Conservation (phyloP, 1,140 invertebrate species). For the Neodiprion fabricii region DNA sequence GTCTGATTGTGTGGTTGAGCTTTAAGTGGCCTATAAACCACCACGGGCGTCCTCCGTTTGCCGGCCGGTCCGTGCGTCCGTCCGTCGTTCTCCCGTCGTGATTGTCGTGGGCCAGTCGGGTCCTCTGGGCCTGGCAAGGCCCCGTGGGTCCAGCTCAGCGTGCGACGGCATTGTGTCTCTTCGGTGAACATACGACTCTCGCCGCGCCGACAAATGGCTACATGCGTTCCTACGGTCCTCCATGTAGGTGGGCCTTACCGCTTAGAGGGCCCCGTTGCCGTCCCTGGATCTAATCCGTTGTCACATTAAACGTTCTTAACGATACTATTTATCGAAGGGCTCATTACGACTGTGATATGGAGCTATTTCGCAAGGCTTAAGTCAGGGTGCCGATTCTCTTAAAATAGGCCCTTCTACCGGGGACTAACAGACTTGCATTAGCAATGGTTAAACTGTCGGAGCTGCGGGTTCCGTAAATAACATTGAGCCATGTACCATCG, state of each 20-base stretch:
- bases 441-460: too few species aligned
- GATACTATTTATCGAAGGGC: background rate
- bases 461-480: too few species aligned
- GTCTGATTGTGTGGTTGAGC: constrained; percentile 17
- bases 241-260: constrained; percentile 6
- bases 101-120: constrained; percentile 21
- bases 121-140: constrained; percentile 4
- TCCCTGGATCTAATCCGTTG: constrained; percentile 2
- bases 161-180: constrained; percentile 11
- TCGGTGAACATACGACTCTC: constrained; percentile 10
- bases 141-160: constrained; percentile 12
- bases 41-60: constrained; percentile 21
- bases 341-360: background rate
- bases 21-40: constrained; percentile 33
- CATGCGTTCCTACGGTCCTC: constrained; percentile 20
- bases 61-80: constrained; percentile 3
- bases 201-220: constrained; percentile 29
- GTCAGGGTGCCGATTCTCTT: too few species aligned
- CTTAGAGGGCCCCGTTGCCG: background rate
- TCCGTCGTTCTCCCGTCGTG: constrained; percentile 20
- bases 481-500: too few species aligned
- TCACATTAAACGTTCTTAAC: background rate
- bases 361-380: background rate
- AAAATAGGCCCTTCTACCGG: too few species aligned
- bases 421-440: too few species aligned